phyloP scores from a whole-genome alignment of 2,113 vertebrate species.

The Danio rerio region GRCz12tu NC_133189.1:54434001-54434500 shows the following conservation, averaged over 20 bases:
- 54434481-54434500: no score
- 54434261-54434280: conserved; percentile 48
- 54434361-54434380: neutral
- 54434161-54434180: conserved; percentile 56
- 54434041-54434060: no score
- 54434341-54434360: neutral
- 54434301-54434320: neutral
- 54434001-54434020: no score
- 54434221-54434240: conserved; percentile 64
- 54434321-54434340: neutral
- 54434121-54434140: conserved; percentile 60
- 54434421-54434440: no score
- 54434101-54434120: conserved; percentile 50
- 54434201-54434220: conserved; percentile 72
- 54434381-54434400: no score
- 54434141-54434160: conserved; percentile 49
- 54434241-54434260: conserved; percentile 67
- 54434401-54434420: no score
- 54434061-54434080: neutral
- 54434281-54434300: neutral
- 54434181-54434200: conserved; percentile 72
- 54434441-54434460: no score
- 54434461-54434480: no score
- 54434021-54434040: no score
- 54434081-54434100: conserved; percentile 56